Base-by-base conservation (phyloP, 2,113 vertebrate species). In the Calidris pygmaea region DNA sequence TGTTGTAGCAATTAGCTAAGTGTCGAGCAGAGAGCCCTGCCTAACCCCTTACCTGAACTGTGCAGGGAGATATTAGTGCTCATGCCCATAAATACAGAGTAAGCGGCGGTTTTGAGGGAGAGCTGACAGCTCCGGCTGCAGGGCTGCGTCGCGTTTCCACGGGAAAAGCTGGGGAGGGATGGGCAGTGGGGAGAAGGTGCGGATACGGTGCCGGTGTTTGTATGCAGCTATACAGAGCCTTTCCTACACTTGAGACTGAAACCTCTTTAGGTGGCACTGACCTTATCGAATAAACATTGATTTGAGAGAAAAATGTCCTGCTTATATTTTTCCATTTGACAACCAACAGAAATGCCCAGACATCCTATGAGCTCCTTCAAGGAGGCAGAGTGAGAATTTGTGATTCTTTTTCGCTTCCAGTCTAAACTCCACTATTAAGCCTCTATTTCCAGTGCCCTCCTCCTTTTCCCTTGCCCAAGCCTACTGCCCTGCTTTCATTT, bases 281-380 rank as follows among this genome's bases (percentile, higher is more conserved):
- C 80, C 84, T 91, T 89, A 92, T 45, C 0, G 15, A 87, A 68
- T 92, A 90, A 92, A 75, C 66, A 72, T 79, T 72, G 90, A 92
- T 76, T 95, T 59, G 35, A 75, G 89, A 73, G 62, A 60, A 65
- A 53, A 87, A 76, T 15, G 37, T 68, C 81, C 84, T 66, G n/a
- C 48, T 53, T 72, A 30, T 0, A 10, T 34, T 45, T 84, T 82
- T 87, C 86, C 20, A 5, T 79, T 47, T 89, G 95, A 91, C 95
- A 94, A 16, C 35, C 65, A 60, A 16, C 82, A 91, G 82, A 90
- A 86, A 59, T 43, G 39, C 45, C 48, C 47, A 72, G 55, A 17
- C 48, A 30, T 6, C 10, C 29, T 23, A 27, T 65, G 73, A 93
- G 48, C 68, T 45, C 37, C 53, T 56, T 16, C 1, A 7, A 78